Base-by-base conservation (phyloP, 2,113 vertebrate genomes). In the Tiliqua scincoides region DNA sequence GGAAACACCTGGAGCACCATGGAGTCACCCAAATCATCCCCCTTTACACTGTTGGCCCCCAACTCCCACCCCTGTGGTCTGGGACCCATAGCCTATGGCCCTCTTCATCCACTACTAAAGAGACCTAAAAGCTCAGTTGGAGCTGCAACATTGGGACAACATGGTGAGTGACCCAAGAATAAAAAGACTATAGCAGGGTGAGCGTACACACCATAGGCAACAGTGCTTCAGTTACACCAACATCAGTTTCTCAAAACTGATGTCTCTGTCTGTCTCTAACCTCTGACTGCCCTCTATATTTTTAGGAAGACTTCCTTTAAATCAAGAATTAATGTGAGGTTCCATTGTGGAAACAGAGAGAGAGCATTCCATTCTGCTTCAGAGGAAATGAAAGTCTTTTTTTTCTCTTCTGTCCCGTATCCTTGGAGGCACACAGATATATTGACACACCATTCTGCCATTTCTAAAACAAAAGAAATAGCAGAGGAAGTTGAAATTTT, bases 381-480 rank as follows among this genome's bases (percentile, higher is more conserved):
- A 85, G 54, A 62, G 35, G 37, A 79, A 79, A 72, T 48, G 54
- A 80, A 63, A 48, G 35, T 75, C 20, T 84, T 72, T n/a, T 74
- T 75, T 21, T 37, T 9, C n/a, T n/a, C 3, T 71, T 80, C 8
- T n/a, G 62, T 52, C 37, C 14, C 2, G 23, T 30, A 14, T 86
- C 23, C 40, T 87, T 37, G n/a, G 85, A 87, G 70, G n/a, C 61
- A 74, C 61, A 76, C 9, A 85, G 30, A 72, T 76, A 70, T 4
- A 74, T 37, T 71, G 71, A 61, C n/a, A 67, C 48, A 80, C 11
- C 73, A 65, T 32, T 90, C 75, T 88, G 61, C 27, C 15, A 65
- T 11, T 89, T 91, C 48, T 54, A 63, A 72, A 85, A 54, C 35
- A 40, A 71, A 59, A 85, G 76, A 77, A 77, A 59, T 35, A 89